These are phyloP conservation scores for Tenodera sinensis DNA, from an alignment of 2,888 invertebrate genomes.

Conservation along the genomic window DNA sequence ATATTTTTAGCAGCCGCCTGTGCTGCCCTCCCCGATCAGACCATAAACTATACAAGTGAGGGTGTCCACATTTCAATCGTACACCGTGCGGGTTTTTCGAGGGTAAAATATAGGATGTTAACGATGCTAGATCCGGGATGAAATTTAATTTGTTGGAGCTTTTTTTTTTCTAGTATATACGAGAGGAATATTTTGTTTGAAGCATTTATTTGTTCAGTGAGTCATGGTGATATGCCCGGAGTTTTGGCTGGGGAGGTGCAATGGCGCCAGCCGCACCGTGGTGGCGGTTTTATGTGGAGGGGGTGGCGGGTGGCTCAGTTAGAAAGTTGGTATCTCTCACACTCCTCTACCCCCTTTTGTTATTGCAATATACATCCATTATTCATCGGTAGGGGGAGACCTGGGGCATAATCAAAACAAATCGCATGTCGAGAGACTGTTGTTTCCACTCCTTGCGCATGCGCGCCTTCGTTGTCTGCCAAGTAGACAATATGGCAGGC, in stretches of 20 bases:
- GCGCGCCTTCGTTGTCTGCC: not conserved
- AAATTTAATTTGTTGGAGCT: constrained; percentile 32
- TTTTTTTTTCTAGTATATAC: constrained; percentile 22
- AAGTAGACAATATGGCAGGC: not conserved
- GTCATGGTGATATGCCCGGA: constrained; percentile 25
- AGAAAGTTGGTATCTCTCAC: constrained; percentile 18
- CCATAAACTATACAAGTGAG: constrained; percentile 20
- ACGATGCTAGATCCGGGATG: constrained; percentile 29
- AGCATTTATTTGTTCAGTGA: constrained; percentile 33
- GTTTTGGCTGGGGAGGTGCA: constrained; percentile 12
- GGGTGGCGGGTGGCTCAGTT: constrained; percentile 9
- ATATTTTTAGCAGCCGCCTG: not conserved
- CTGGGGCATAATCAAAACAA: constrained; percentile 35
- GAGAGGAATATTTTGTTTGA: constrained; percentile 32
- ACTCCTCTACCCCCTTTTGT: constrained; percentile 28
- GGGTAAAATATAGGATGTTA: constrained; percentile 30
- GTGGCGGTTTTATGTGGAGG: constrained; percentile 1
- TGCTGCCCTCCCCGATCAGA: constrained; percentile 2
- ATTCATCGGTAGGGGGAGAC: constrained; percentile 34
- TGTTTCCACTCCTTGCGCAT: constrained; percentile 15
- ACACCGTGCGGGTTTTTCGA: constrained; percentile 18
- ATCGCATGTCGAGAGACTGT: constrained; percentile 33
- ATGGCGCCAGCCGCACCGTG: constrained; percentile 18
- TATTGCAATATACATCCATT: constrained; percentile 36
- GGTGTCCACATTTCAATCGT: constrained; percentile 27